Evolutionary conservation across 92 coral and sea anemone species (phyloP).

Genomic region (Paramuricea clavata): DNA sequence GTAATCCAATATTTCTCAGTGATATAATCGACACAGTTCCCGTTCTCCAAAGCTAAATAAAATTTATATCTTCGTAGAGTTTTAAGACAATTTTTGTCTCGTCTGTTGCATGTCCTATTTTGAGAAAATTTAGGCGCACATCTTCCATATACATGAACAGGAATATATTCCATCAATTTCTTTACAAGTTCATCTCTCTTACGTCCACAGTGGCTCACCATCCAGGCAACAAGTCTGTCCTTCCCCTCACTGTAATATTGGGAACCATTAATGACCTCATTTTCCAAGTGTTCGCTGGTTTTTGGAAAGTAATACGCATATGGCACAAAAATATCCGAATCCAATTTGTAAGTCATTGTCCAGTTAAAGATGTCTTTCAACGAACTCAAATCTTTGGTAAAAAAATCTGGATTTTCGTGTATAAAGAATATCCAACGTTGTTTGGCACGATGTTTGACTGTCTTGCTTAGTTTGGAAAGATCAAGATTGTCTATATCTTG

Average conservation of each 20-base stretch:
- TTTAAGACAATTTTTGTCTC: slow-evolving; percentile 4
- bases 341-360: slow-evolving; percentile 92
- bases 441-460: slow-evolving; percentile 35
- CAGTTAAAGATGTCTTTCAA: slow-evolving; percentile 86
- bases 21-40: slow-evolving; percentile 78
- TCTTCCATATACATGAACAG: slow-evolving; percentile 79
- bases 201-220: slow-evolving; percentile 79
- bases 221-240: slow-evolving; percentile 84
- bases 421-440: slow-evolving; percentile 89
- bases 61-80: slow-evolving; percentile 78
- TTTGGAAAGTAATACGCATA: slow-evolving; percentile 69
- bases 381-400: slow-evolving; percentile 58
- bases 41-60: slow-evolving; percentile 85
- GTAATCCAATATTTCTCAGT: slow-evolving; percentile 93
- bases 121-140: slow-evolving; percentile 82
- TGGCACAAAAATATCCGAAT: slow-evolving; percentile 91
- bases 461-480: slow-evolving; percentile 54
- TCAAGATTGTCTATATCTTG: slow-evolving; percentile 75
- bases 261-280: background rate
- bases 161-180: slow-evolving; percentile 67
- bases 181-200: slow-evolving; percentile 71
- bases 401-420: slow-evolving; percentile 83
- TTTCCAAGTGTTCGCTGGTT: background rate
- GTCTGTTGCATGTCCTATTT: slow-evolving; percentile 23
- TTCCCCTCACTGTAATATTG: slow-evolving; percentile 75